A percentile compares a stretch with the other conserved stretches of the same genome.
Conservation (phyloP, 2,888 invertebrate genomes). For the Leptura quadrifasciata region DNA sequence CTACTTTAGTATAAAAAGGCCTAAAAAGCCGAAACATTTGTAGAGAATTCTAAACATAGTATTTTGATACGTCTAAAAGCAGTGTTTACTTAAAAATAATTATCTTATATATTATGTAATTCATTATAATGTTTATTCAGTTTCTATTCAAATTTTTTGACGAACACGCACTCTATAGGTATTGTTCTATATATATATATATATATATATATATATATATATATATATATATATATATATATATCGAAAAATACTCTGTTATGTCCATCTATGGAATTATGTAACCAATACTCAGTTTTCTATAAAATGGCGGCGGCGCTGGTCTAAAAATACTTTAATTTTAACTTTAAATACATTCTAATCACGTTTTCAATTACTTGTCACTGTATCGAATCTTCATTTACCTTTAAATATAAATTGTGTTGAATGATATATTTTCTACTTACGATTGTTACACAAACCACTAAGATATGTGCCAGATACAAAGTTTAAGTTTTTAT, state of each 20-base stretch:
- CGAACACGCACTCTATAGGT: no score
- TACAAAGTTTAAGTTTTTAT: slow-evolving; percentile 45
- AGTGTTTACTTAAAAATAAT: no score
- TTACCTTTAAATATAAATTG: not conserved
- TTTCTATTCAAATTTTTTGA: no score
- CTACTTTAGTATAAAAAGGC: no score
- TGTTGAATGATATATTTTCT: not conserved
- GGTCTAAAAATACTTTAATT: not conserved
- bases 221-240: no score
- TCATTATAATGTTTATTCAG: no score
- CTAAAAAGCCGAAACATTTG: no score
- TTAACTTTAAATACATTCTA: not conserved
- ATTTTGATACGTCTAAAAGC: no score
- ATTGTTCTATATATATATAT: no score
- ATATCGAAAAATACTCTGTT: not conserved
- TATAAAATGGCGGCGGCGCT: not conserved
- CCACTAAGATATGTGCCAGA: slow-evolving; percentile 33
- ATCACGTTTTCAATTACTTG: not conserved
- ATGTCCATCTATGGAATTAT: not conserved
- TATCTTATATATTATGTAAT: no score
- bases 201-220: no score
- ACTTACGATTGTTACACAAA: slow-evolving; percentile 36
- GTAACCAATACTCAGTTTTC: not conserved
- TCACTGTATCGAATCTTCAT: not conserved
- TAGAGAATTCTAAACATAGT: no score